Evolutionary conservation across 2,888 invertebrate genomes (phyloP).

Genomic region (Tholera decimalis): DNA sequence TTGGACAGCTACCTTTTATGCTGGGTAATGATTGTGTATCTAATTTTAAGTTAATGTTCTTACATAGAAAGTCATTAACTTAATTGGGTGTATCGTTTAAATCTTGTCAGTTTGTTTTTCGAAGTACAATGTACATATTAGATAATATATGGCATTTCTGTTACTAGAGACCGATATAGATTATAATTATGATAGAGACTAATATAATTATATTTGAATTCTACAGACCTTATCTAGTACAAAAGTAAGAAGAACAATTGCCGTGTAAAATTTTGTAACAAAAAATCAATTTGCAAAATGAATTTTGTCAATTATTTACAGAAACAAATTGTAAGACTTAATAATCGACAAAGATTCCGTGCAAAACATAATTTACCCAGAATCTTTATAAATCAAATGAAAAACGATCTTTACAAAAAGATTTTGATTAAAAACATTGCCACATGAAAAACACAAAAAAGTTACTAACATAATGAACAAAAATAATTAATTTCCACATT

Average conservation of each 20-base stretch:
- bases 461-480: neutral
- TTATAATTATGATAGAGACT: too few relatives aligned
- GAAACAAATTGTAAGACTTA: too few relatives aligned
- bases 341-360: neutral
- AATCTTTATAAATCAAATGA: neutral
- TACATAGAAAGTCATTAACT: conserved; percentile 37
- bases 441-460: neutral
- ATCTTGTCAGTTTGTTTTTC: conserved; percentile 10
- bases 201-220: too few relatives aligned
- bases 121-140: neutral
- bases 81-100: conserved; percentile 31
- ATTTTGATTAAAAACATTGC: neutral
- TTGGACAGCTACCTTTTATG: conserved; percentile 60
- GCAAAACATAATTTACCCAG: neutral
- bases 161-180: neutral
- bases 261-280: too few relatives aligned
- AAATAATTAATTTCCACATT: conserved; percentile 9
- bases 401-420: neutral
- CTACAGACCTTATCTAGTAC: too few relatives aligned
- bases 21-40: conserved; percentile 62
- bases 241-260: too few relatives aligned
- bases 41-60: conserved; percentile 56
- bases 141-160: neutral
- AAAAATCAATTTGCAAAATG: too few relatives aligned
- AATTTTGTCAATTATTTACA: too few relatives aligned